Conservation (phyloP, 2,797 vertebrate species). For the Anas bahamensis region DNA sequence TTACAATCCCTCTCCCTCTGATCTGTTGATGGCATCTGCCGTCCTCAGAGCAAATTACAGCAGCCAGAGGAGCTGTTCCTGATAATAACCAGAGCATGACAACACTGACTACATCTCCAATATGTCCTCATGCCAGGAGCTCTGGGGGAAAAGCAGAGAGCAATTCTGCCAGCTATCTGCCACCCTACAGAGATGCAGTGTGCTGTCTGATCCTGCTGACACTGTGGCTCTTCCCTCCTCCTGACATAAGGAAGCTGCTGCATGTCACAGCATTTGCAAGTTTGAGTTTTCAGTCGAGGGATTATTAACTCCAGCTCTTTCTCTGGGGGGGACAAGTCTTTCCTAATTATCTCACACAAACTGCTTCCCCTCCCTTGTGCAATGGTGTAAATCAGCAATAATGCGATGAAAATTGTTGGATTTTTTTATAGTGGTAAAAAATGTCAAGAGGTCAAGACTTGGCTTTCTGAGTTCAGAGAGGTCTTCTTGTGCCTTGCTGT, state of each 20-base stretch:
- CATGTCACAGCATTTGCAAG: accelerated
- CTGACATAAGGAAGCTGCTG: not conserved
- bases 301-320: not conserved
- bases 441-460: not conserved
- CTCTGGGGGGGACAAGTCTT: not conserved
- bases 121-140: not conserved
- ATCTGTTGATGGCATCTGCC: conserved; percentile 18
- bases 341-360: not conserved
- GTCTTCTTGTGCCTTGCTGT: not conserved
- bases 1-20: not conserved
- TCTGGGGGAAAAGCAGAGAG: not conserved
- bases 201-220: not conserved
- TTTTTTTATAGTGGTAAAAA: not conserved
- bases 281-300: not conserved
- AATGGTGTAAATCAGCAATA: not conserved
- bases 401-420: not conserved
- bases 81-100: conserved; percentile 49
- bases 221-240: not conserved
- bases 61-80: conserved; percentile 26
- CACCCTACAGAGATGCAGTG: not conserved
- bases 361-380: not conserved
- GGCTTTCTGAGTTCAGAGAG: not conserved
- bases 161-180: not conserved
- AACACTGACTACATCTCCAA: not conserved
- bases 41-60: not conserved